phyloP scores from a whole-genome alignment of 2,113 vertebrate species.

The Antechinus flavipes region DNA sequence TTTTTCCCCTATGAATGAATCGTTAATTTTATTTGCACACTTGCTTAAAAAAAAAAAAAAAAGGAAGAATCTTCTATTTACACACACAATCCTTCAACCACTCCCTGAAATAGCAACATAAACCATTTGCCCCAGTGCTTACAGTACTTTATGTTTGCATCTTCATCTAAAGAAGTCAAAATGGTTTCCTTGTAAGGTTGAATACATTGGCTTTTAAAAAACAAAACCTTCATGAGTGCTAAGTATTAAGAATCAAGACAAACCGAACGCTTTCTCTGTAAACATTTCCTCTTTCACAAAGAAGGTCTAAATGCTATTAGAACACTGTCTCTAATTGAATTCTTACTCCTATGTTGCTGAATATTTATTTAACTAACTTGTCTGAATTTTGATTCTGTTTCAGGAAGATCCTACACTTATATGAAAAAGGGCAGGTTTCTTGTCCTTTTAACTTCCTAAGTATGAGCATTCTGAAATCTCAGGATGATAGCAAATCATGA shows the following conservation, averaged over 20 bases:
- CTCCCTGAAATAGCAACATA: constrained; percentile 19
- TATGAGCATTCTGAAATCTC: constrained; percentile 32
- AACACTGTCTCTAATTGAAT: constrained; percentile 43
- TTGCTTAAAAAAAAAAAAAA: constrained; percentile 62
- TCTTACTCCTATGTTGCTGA: constrained; percentile 39
- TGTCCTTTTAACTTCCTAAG: constrained; percentile 46
- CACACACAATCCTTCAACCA: background rate
- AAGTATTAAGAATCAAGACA: constrained; percentile 49
- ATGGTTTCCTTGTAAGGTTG: constrained; percentile 48
- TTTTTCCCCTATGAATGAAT: constrained; percentile 31
- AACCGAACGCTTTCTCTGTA: constrained; percentile 37
- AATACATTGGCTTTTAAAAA: constrained; percentile 45
- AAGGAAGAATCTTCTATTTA: constrained; percentile 47
- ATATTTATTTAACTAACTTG: constrained; percentile 35
- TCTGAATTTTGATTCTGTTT: constrained; percentile 65
- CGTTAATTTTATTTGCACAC: constrained; percentile 48
- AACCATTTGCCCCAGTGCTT: constrained; percentile 22
- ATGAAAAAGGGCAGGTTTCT: constrained; percentile 49
- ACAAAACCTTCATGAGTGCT: constrained; percentile 42
- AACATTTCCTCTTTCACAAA: constrained; percentile 6
- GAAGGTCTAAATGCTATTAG: constrained; percentile 40
- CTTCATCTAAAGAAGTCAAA: constrained; percentile 30
- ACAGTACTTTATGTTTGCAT: constrained; percentile 45
- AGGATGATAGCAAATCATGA: constrained; percentile 57
- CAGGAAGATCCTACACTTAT: constrained; percentile 70